Conservation (phyloP, 2,113 vertebrate species). For the Phylloscopus trochilus region DNA sequence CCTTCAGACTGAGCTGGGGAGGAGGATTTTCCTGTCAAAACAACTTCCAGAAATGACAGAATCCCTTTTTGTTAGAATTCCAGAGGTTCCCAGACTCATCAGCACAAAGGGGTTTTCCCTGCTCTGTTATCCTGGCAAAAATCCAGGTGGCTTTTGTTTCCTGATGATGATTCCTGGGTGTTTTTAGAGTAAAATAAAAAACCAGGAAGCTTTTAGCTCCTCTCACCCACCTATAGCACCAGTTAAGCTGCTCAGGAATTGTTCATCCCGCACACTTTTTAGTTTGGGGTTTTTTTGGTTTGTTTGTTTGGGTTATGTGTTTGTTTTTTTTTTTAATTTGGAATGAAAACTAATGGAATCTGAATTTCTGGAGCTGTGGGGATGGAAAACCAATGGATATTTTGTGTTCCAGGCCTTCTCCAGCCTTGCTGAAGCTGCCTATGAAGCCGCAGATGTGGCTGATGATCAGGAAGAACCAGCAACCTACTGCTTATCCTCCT, state of each 20-base stretch:
- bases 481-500: constrained; percentile 95
- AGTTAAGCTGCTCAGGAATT: background rate
- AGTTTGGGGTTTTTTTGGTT: too few relatives aligned
- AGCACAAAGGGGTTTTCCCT: background rate
- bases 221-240: background rate
- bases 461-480: constrained; percentile 96
- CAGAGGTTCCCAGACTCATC: background rate
- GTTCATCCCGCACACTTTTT: background rate
- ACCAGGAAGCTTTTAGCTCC: background rate
- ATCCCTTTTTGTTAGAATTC: background rate
- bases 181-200: background rate
- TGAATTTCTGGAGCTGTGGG: background rate
- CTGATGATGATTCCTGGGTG: background rate
- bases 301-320: too few relatives aligned
- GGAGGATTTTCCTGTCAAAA: background rate
- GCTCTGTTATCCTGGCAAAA: background rate
- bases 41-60: background rate
- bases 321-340: background rate
- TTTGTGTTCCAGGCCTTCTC: constrained; percentile 87
- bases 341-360: background rate
- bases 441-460: constrained; percentile 93
- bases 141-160: background rate
- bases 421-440: constrained; percentile 95
- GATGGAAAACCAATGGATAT: background rate
- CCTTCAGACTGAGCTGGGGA: background rate